These are phyloP conservation scores for Embidobia sp. DNA, from an alignment of 2,888 invertebrate species.

Conservation along the genomic window DNA sequence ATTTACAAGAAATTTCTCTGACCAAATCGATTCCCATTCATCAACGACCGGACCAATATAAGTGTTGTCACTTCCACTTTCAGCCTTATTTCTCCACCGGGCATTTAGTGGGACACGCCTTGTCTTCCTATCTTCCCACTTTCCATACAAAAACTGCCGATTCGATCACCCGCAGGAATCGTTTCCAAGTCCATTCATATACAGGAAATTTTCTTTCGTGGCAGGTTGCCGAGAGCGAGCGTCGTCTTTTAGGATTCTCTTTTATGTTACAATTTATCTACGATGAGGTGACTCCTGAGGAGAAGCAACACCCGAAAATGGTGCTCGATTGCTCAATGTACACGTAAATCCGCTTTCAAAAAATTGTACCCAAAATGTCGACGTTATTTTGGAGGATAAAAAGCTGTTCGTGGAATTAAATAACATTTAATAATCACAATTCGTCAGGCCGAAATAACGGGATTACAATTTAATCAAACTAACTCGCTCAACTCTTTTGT, in stretches of 20 bases:
- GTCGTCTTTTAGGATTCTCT: slow-evolving; percentile 35
- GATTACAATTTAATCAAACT: too few relatives aligned
- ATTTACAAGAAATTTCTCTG: too few relatives aligned
- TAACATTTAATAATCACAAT: too few relatives aligned
- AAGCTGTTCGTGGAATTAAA: too few relatives aligned
- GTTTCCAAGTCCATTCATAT: slow-evolving; percentile 25
- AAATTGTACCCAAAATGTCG: neutral
- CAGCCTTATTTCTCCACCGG: neutral
- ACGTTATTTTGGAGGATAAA: too few relatives aligned
- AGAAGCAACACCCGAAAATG: slow-evolving; percentile 34
- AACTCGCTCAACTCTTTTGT: too few relatives aligned
- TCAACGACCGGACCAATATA: too few relatives aligned
- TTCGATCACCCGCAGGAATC: slow-evolving; percentile 28
- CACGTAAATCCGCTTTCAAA: slow-evolving; percentile 10
- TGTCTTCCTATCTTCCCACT: slow-evolving; percentile 25
- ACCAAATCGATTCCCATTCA: too few relatives aligned
- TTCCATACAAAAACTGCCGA: slow-evolving; percentile 37
- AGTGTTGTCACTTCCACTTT: slow-evolving; percentile 7
- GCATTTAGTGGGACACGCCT: slow-evolving; percentile 16
- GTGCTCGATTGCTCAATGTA: slow-evolving; percentile 5
- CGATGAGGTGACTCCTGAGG: slow-evolving; percentile 32
- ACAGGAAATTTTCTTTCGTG: slow-evolving; percentile 38
- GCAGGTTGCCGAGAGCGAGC: slow-evolving; percentile 37
- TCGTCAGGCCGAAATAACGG: too few relatives aligned
- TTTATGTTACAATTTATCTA: slow-evolving; percentile 32